phyloP scores from a whole-genome alignment of 2,113 vertebrate genomes.

The Psilopogon haemacephalus region DNA sequence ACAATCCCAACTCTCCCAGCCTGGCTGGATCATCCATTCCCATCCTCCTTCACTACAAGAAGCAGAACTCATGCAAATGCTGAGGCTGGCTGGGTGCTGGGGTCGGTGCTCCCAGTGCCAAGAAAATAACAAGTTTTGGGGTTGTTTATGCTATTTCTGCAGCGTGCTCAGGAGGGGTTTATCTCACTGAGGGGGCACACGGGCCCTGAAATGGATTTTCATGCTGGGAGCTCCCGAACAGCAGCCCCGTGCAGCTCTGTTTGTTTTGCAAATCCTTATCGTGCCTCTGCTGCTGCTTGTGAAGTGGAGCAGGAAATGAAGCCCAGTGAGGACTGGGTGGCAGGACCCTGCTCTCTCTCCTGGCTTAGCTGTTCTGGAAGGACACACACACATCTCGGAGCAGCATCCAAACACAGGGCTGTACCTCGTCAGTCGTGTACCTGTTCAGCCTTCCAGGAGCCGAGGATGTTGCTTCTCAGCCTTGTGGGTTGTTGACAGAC shows the following conservation, averaged over 20 bases:
- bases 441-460: conserved; percentile 10
- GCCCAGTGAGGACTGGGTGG: neutral
- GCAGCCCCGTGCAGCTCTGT: conserved; percentile 45
- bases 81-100: neutral
- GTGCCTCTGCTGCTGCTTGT: conserved; percentile 61
- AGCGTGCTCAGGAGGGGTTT: conserved; percentile 58
- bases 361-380: neutral
- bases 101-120: conserved; percentile 30
- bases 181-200: conserved; percentile 51
- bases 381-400: neutral
- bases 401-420: too few species aligned
- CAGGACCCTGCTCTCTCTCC: neutral
- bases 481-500: neutral
- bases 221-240: conserved; percentile 68
- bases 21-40: neutral
- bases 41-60: neutral
- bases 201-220: conserved; percentile 74
- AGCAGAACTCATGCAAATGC: neutral
- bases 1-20: too few species aligned
- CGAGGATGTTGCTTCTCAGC: neutral
- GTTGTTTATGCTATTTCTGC: conserved; percentile 60
- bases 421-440: neutral
- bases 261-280: conserved; percentile 74
- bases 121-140: conserved; percentile 57
- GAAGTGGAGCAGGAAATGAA: conserved; percentile 65